Conservation (phyloP, 2,888 invertebrate species). For the Amphipoea lucens region DNA sequence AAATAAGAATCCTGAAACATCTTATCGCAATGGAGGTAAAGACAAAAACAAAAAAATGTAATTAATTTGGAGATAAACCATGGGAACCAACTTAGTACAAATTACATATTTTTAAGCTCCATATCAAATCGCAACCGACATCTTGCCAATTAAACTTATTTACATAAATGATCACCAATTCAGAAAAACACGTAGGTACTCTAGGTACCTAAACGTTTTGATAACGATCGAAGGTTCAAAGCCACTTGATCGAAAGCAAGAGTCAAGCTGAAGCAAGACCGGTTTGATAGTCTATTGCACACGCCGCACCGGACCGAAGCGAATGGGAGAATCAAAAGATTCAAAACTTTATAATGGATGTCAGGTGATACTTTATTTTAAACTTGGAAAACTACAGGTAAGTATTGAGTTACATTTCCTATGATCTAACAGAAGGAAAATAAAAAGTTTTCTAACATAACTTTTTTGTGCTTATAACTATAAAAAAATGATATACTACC, state of each 20-base stretch:
- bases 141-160: slow-evolving; percentile 9
- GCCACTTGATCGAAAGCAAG: slow-evolving; percentile 39
- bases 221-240: slow-evolving; percentile 38
- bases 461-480: too few species aligned
- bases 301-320: slow-evolving; percentile 20
- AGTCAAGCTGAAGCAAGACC: slow-evolving; percentile 30
- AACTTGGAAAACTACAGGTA: neutral
- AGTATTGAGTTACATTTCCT: neutral
- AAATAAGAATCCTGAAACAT: neutral
- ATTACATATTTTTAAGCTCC: neutral
- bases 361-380: slow-evolving; percentile 2
- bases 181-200: slow-evolving; percentile 4
- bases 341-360: slow-evolving; percentile 5
- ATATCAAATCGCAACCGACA: neutral
- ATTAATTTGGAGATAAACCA: neutral
- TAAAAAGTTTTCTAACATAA: too few species aligned
- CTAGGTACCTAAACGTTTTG: slow-evolving; percentile 29
- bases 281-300: slow-evolving; percentile 38
- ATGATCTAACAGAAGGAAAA: neutral
- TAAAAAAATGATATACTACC: too few species aligned
- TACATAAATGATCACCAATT: slow-evolving; percentile 13
- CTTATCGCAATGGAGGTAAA: neutral
- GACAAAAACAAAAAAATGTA: neutral
- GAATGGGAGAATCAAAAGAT: slow-evolving; percentile 25
- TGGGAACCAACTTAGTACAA: neutral